A percentile compares a stretch with the other conserved stretches of the same genome.
These are phyloP conservation scores for Orius insidiosus DNA, from an alignment of 1,140 invertebrate species.

Conservation along the genomic window DNA sequence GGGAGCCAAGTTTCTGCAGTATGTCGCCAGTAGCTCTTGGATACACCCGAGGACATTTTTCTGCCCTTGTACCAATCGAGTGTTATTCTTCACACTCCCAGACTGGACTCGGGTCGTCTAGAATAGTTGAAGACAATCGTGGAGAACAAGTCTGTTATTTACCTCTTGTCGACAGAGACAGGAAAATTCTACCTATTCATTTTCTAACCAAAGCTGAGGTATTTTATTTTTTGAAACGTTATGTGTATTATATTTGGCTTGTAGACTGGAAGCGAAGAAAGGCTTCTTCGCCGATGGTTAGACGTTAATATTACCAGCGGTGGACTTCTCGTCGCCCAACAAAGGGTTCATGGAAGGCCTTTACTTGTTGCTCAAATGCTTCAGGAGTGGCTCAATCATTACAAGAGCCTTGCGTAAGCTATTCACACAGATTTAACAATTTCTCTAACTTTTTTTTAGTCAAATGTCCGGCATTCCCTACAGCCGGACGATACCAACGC, in stretches of 20 bases:
- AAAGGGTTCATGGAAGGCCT: slow-evolving; percentile 66
- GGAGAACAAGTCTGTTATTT: slow-evolving; percentile 27
- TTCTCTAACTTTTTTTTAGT: slow-evolving; percentile 32
- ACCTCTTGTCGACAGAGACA: slow-evolving; percentile 77
- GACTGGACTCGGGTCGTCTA: slow-evolving; percentile 11
- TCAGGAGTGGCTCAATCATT: slow-evolving; percentile 95
- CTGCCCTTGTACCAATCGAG: slow-evolving; percentile 79
- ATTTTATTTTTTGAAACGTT: slow-evolving; percentile 13
- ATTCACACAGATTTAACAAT: too few species aligned
- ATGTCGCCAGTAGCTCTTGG: slow-evolving; percentile 82
- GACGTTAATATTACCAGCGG: slow-evolving; percentile 72
- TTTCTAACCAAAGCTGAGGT: slow-evolving; percentile 79
- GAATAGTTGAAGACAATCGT: slow-evolving; percentile 5
- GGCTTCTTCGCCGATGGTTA: slow-evolving; percentile 74
- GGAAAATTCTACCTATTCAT: slow-evolving; percentile 81
- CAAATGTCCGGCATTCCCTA: slow-evolving; percentile 65
- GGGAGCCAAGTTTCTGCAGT: slow-evolving; percentile 85
- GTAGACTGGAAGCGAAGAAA: slow-evolving; percentile 59
- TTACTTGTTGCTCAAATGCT: slow-evolving; percentile 84
- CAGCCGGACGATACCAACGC: slow-evolving; percentile 38
- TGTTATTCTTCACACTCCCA: slow-evolving; percentile 32
- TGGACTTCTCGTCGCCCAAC: slow-evolving; percentile 65
- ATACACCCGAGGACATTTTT: slow-evolving; percentile 91
- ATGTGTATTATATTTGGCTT: slow-evolving; percentile 1
- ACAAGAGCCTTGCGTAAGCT: slow-evolving; percentile 64